Evolutionary conservation across 2,113 vertebrate species (phyloP), one percentile per base, ranked within the genome.

Genomic region (Excalfactoria chinensis): DNA sequence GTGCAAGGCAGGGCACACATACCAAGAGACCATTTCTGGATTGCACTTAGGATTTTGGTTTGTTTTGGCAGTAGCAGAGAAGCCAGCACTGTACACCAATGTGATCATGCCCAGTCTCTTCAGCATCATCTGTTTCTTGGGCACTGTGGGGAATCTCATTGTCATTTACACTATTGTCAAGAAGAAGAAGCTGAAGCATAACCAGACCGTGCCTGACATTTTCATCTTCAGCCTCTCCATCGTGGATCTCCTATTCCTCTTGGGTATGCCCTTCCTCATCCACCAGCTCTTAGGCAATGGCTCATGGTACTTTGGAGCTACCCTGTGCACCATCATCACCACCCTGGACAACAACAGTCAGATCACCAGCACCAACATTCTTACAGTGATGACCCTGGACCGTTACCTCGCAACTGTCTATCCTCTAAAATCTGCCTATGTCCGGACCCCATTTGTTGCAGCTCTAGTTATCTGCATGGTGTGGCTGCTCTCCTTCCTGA

Each of bases 241-340:
- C 2, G 98, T 98, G 44, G 98, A 99, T 72, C 98, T 98, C 53
- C 96, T 98, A 17, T 98, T 98, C 86, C 98, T 98, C 43, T 89
- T 98, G 7, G 98, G 98, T 40, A 98, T 98, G 98, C 98, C 98
- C 3, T 98, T 99, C 79, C 98, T 99, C 51, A 98, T 98, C 96
- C 98, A 99, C 84, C 98, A 98, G 95, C 97, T 99, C 95, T 92
- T 99, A 44, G 98, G 98, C 46, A 98, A 99, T 0, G 98, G 98
- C 23, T 97, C 98, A 0, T 99, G 98, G 98, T 98, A 98, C 84
- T 99, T 99, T 25, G 98, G 98, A 20, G 97, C 97, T 6, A 44
- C 96, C 2, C 96, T 98, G 69, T 98, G 98, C 86, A 98, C 98
- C 7, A 96, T 98, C 92, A 98, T 98, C 95, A 98, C 98, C 0